Evolutionary conservation across 2,797 vertebrate species (phyloP).

Genomic region (Tangara arthus): DNA sequence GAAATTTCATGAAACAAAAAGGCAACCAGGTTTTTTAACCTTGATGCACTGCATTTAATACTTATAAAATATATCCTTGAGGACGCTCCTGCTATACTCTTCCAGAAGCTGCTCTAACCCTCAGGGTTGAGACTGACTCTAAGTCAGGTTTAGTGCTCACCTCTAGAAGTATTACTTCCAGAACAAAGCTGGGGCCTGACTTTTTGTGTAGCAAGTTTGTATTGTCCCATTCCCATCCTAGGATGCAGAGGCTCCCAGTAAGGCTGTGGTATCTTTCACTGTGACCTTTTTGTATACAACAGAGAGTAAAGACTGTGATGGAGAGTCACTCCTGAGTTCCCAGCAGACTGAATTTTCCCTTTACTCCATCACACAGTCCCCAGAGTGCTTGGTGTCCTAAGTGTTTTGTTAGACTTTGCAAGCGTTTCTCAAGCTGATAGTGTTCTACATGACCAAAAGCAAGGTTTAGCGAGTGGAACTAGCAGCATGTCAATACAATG

Average conservation of each 20-base stretch:
- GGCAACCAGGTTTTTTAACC: not conserved
- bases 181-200: not conserved
- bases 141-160: not conserved
- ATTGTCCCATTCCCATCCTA: not conserved
- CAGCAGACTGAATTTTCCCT: not conserved
- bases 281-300: fast-evolving
- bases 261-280: not conserved
- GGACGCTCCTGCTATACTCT: not conserved
- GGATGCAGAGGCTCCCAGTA: not conserved
- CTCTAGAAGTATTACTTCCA: not conserved
- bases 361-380: not conserved
- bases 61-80: not conserved
- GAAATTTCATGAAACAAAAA: not conserved
- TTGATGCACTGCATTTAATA: not conserved
- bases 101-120: not conserved
- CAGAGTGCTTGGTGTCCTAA: not conserved
- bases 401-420: not conserved
- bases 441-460: slow-evolving; percentile 9
- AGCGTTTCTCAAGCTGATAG: slow-evolving; percentile 44
- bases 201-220: not conserved
- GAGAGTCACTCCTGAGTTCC: not conserved
- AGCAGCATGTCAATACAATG: not conserved
- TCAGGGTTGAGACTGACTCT: not conserved
- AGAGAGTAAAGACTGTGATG: not conserved
- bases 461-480: not conserved